phyloP scores from a whole-genome alignment of 2,888 invertebrate genomes.

The Dyspetes luteomarginatus region DNA sequence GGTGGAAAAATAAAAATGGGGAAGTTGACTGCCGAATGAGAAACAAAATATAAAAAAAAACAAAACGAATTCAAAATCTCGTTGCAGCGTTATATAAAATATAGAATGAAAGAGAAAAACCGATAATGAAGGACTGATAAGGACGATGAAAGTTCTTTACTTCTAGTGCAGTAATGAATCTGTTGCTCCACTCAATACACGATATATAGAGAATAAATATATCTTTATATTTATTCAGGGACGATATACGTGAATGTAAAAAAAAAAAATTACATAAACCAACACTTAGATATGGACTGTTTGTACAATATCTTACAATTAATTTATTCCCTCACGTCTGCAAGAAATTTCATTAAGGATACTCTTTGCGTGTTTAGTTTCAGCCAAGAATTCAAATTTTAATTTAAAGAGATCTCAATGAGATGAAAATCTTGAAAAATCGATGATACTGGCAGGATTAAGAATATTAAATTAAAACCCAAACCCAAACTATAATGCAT shows the following conservation, averaged over 20 bases:
- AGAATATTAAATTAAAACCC: too few species aligned
- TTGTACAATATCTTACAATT: not conserved
- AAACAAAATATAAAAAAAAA: slow-evolving; percentile 16
- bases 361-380: too few species aligned
- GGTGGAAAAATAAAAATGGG: not conserved
- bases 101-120: not conserved
- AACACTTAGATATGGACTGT: slow-evolving; percentile 11
- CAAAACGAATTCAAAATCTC: slow-evolving; percentile 16
- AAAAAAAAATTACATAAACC: slow-evolving; percentile 19
- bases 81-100: slow-evolving; percentile 4
- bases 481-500: too few species aligned
- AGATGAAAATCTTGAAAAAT: too few species aligned
- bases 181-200: slow-evolving; percentile 13
- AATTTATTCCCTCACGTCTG: not conserved
- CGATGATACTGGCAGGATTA: too few species aligned
- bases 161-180: slow-evolving; percentile 15
- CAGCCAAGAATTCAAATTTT: too few species aligned
- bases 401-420: too few species aligned
- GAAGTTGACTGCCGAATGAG: slow-evolving; percentile 24
- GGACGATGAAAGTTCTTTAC: slow-evolving; percentile 47
- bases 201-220: slow-evolving; percentile 31
- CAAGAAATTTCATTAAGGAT: too few species aligned
- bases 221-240: slow-evolving; percentile 48
- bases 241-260: slow-evolving; percentile 43
- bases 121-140: slow-evolving; percentile 38